Evolutionary conservation across 2,888 invertebrate genomes (phyloP), one percentile per base, ranked within the genome.

Genomic region (Parapristionchus giblindavisi): DNA sequence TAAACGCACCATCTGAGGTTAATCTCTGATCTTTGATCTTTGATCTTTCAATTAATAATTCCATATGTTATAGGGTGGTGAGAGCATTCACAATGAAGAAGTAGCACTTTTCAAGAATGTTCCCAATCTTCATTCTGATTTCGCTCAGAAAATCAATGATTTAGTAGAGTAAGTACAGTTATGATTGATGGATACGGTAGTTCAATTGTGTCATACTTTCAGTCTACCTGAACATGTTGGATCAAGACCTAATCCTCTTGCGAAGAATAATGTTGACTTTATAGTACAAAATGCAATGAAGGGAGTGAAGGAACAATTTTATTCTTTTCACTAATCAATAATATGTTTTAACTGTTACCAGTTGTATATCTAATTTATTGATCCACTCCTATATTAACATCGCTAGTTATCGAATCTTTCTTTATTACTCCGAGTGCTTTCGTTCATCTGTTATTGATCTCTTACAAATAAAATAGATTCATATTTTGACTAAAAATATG

Each of bases 1-100:
- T 61, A 3, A 73, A 73, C 29, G 73, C 51, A 27, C 61, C 73
- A 43, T 73, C 73, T 6, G 60, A 73, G n/a, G 73, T 73, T 34
- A 27, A 48, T 71, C 52, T 27, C 5, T 54, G n/a, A 24, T 54
- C 56, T 6, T 14, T 21, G 14, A 48, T 14, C 48, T 21, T 14
- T 48, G 21, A 54, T 27, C 56, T 54, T 54, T 14, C 24, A 5
- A 8, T 43, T 32, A 34, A 34, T n/a, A 32, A 38, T 52, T 52
- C 52, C 51, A 52, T 52, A 54, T 54, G 34, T 51, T 43, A 8
- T 48, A 73, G 73, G 73, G 73, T 32, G 73, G 73, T 1, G 73
- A 73, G 14, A n/a, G 34, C 24, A 60, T 61, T 61, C 60, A 48
- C 17, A 36, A 60, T 8, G 73, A 73, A 48, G 73, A 73, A 17